Evolutionary conservation across 2,113 vertebrate genomes (phyloP).

Genomic region (Nicator chloris): DNA sequence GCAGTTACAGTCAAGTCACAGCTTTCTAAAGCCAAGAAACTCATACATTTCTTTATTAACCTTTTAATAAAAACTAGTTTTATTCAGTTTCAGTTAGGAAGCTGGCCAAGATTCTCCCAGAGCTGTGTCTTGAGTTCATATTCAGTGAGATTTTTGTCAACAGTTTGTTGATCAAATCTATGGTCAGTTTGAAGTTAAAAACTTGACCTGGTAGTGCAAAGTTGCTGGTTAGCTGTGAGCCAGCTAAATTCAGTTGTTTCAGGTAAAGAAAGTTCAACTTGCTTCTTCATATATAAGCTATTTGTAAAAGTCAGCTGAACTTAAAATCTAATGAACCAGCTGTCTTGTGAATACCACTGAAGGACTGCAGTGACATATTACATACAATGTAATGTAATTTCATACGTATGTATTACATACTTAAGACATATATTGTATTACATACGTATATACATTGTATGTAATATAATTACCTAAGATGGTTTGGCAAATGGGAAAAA

Average conservation of each 20-base stretch:
- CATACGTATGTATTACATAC: not conserved
- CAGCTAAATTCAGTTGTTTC: not conserved
- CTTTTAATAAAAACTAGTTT: not conserved
- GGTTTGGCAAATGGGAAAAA: not conserved
- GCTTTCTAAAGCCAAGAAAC: not conserved
- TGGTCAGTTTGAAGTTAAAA: not conserved
- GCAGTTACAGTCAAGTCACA: not conserved
- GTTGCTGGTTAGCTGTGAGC: not conserved
- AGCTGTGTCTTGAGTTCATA: not conserved
- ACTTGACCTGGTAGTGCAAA: not conserved
- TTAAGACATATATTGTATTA: not conserved
- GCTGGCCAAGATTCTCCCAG: not conserved
- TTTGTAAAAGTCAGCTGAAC: not conserved
- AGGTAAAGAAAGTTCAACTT: not conserved
- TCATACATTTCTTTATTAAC: not conserved
- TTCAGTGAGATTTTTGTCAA: not conserved
- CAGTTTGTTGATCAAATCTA: not conserved
- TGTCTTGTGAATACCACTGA: not conserved
- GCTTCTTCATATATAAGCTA: not conserved
- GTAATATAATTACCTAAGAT: rapidly evolving
- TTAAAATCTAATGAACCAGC: not conserved
- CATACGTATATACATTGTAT: not conserved
- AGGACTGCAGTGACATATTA: not conserved
- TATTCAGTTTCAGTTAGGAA: not conserved
- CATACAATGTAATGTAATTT: not conserved